Conservation (phyloP, 2,888 invertebrate genomes). For the Frankliniella fusca region DNA sequence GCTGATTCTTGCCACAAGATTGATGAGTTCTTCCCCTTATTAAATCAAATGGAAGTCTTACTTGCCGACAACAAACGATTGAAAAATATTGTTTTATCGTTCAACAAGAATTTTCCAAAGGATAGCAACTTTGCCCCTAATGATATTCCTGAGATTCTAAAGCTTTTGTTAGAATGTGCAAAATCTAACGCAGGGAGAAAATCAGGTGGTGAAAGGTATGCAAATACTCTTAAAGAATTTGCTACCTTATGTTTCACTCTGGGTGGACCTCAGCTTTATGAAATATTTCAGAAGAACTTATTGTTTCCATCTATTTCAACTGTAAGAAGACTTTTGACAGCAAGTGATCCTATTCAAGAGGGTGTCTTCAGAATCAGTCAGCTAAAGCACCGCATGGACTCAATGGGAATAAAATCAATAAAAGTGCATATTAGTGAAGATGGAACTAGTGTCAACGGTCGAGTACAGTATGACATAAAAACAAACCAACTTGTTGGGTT, state of each 20-base stretch:
- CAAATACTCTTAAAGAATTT: background rate
- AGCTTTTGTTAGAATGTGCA: background rate
- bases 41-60: background rate
- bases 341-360: background rate
- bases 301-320: background rate
- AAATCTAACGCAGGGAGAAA: background rate
- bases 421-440: slow-evolving; percentile 4
- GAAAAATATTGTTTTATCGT: background rate
- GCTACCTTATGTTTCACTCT: slow-evolving; percentile 4
- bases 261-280: slow-evolving; percentile 8
- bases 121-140: background rate
- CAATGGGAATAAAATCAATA: background rate
- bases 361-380: background rate
- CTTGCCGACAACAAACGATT: background rate
- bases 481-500: slow-evolving; percentile 15
- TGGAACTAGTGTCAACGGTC: background rate
- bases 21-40: background rate
- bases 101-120: background rate
- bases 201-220: background rate
- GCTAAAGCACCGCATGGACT: background rate
- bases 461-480: background rate
- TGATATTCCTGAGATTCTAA: background rate
- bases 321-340: background rate
- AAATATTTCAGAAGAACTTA: slow-evolving; percentile 2
- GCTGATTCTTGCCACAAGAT: background rate